Conservation (phyloP, 2,113 vertebrate species). For the Pterocles burchelli region DNA sequence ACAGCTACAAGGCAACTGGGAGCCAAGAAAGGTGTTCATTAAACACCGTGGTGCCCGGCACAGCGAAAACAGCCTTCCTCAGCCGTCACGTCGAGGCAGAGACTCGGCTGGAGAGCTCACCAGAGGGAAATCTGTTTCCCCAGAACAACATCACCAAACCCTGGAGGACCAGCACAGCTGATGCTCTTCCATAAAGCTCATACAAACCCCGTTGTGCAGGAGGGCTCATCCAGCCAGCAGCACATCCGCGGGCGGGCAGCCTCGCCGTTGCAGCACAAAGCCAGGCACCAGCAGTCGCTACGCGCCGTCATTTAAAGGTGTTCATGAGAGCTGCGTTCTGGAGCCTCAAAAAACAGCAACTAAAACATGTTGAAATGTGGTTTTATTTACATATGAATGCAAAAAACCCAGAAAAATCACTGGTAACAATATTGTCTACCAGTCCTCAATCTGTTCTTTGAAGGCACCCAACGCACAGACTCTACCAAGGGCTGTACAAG, state of each 20-base stretch:
- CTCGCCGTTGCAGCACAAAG: neutral
- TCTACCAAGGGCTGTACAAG: neutral
- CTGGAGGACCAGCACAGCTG: neutral
- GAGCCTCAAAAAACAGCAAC: neutral
- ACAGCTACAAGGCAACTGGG: neutral
- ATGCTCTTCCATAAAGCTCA: neutral
- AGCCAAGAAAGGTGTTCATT: neutral
- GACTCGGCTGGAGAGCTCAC: neutral
- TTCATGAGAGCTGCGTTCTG: neutral
- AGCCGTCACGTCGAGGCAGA: rapidly evolving
- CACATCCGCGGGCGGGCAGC: neutral
- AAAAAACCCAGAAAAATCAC: neutral
- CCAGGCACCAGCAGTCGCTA: neutral
- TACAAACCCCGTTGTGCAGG: neutral
- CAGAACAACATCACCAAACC: neutral
- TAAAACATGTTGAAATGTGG: neutral
- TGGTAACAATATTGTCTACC: neutral
- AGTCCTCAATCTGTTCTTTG: neutral
- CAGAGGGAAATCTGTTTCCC: rapidly evolving
- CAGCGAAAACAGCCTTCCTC: neutral
- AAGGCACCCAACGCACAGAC: neutral
- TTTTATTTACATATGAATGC: neutral
- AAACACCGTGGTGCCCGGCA: neutral
- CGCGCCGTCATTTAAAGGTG: neutral
- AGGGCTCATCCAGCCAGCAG: neutral